These are phyloP conservation scores for Triops longicaudatus DNA, from an alignment of 1,140 invertebrate species.

Conservation along the genomic window DNA sequence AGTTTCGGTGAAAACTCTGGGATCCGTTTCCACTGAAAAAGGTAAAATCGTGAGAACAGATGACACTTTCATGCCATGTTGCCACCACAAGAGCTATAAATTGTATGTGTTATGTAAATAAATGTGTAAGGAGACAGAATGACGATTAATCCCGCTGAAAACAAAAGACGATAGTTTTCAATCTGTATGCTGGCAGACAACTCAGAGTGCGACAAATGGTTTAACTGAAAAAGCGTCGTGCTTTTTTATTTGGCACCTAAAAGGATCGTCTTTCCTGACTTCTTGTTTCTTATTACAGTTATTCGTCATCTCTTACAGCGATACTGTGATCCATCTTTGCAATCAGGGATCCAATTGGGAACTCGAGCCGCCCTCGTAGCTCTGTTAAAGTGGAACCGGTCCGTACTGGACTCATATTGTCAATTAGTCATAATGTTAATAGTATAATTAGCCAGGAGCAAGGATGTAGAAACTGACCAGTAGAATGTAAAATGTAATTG, in stretches of 20 bases:
- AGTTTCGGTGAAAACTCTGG: neutral
- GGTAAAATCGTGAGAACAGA: neutral
- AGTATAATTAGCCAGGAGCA: too few relatives aligned
- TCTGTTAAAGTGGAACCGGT: neutral
- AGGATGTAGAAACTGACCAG: too few relatives aligned
- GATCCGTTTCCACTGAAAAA: neutral
- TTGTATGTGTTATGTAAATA: neutral
- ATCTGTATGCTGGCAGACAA: neutral
- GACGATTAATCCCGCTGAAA: neutral
- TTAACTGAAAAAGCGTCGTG: too few relatives aligned
- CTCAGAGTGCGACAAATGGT: too few relatives aligned
- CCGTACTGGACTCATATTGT: neutral
- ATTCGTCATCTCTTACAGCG: neutral
- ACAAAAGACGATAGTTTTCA: neutral
- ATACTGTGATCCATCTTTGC: neutral
- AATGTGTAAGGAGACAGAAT: neutral
- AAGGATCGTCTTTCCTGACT: neutral
- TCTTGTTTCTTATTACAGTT: neutral
- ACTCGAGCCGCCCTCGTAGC: neutral
- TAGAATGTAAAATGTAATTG: too few relatives aligned
- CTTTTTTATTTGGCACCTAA: too few relatives aligned
- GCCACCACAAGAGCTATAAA: neutral
- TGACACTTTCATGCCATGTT: neutral
- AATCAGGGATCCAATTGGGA: neutral
- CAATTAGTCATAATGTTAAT: neutral